Conservation (phyloP, 2,113 vertebrate genomes). For the Nerophis ophidion region DNA sequence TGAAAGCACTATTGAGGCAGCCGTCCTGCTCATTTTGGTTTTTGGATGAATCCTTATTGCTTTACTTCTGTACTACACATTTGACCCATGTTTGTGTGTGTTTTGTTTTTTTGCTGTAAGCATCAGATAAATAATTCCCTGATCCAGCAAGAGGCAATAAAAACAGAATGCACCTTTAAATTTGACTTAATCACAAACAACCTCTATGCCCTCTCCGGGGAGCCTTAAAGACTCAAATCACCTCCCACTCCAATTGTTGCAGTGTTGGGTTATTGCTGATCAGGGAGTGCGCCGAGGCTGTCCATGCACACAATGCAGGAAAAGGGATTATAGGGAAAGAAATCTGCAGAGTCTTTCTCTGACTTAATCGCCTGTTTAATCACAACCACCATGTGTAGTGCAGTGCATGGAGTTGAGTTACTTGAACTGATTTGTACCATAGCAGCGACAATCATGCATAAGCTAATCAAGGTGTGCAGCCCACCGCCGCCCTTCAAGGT, state of each 20-base stretch:
- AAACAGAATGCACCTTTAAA: slow-evolving; percentile 56
- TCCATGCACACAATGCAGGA: slow-evolving; percentile 43
- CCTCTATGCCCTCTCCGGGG: slow-evolving; percentile 48
- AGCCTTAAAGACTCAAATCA: slow-evolving; percentile 64
- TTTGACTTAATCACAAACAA: slow-evolving; percentile 58
- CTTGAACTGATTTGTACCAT: slow-evolving; percentile 65
- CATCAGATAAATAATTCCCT: slow-evolving; percentile 54
- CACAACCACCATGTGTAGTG: slow-evolving; percentile 51
- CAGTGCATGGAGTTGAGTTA: slow-evolving; percentile 50
- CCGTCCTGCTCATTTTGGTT: slow-evolving; percentile 55
- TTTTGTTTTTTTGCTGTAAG: slow-evolving; percentile 18
- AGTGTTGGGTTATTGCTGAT: slow-evolving; percentile 52
- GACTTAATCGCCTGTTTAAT: slow-evolving; percentile 66
- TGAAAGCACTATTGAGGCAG: slow-evolving; percentile 47
- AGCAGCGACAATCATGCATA: slow-evolving; percentile 57
- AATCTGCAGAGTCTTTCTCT: slow-evolving; percentile 32
- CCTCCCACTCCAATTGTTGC: slow-evolving; percentile 54
- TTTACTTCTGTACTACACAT: background rate
- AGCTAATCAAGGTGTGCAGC: slow-evolving; percentile 62
- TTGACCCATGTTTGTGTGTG: slow-evolving; percentile 10
- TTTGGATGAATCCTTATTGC: slow-evolving; percentile 17
- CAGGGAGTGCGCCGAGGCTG: slow-evolving; percentile 44
- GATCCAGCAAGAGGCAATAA: slow-evolving; percentile 37
- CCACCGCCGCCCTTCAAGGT: slow-evolving; percentile 57
- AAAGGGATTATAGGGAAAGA: slow-evolving; percentile 59